Evolutionary conservation across 2,113 vertebrate species (phyloP).

Genomic region (Crocuta crocuta): DNA sequence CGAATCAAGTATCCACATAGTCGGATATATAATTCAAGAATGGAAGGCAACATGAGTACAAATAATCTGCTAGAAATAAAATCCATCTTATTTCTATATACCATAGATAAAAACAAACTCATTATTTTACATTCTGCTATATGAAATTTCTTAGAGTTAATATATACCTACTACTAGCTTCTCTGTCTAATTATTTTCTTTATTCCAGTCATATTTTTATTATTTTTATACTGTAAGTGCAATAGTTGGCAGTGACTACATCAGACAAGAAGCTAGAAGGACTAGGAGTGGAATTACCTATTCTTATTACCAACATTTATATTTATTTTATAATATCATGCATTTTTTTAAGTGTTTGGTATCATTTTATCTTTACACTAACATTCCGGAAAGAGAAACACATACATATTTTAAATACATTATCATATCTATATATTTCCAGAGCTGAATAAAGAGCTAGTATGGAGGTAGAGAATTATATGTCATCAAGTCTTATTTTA

Average conservation of each 20-base stretch:
- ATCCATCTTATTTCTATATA: neutral
- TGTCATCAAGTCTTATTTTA: neutral
- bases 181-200: neutral
- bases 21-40: neutral
- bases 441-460: neutral
- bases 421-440: neutral
- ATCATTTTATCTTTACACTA: neutral
- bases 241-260: neutral
- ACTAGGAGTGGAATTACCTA: neutral
- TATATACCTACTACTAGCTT: neutral
- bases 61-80: neutral
- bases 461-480: neutral
- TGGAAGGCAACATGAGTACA: neutral
- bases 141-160: neutral
- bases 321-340: neutral
- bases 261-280: neutral
- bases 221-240: neutral
- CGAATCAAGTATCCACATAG: neutral
- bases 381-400: neutral
- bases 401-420: neutral
- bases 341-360: neutral
- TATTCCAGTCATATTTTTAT: conserved; percentile 16
- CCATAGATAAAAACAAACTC: neutral
- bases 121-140: neutral
- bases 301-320: neutral